Percentiles rank a stretch among this genome's conserved stretches.
phyloP scores from a whole-genome alignment of 2,797 vertebrate genomes.

The Takifugu rubripes region DNA sequence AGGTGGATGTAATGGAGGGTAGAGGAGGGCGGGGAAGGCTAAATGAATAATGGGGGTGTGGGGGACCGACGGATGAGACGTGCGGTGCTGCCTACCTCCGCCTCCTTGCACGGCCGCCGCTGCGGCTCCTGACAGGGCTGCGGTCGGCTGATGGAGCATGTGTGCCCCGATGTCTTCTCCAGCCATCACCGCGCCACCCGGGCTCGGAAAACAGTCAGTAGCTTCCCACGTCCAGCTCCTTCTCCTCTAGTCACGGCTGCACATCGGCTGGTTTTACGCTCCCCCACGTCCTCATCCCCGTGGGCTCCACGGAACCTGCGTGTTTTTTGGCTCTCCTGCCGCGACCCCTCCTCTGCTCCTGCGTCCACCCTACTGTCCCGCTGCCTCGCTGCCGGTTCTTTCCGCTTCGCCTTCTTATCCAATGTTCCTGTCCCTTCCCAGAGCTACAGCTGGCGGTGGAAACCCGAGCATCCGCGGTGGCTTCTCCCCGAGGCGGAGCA shows the following conservation, averaged over 20 bases:
- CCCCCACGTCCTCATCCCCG: slow-evolving; percentile 45
- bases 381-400: neutral
- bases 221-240: slow-evolving; percentile 6
- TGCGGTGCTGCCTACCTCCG: slow-evolving; percentile 54
- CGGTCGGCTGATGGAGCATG: slow-evolving; percentile 44
- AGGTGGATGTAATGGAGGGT: slow-evolving; percentile 43
- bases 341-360: slow-evolving; percentile 15
- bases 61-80: slow-evolving; percentile 40
- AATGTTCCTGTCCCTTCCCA: neutral
- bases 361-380: slow-evolving; percentile 3
- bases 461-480: slow-evolving; percentile 19
- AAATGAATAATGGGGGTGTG: slow-evolving; percentile 66
- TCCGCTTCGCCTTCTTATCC: neutral
- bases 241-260: slow-evolving; percentile 36
- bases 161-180: slow-evolving; percentile 64
- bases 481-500: slow-evolving; percentile 21
- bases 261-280: slow-evolving; percentile 37
- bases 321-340: slow-evolving; percentile 32
- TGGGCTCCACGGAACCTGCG: slow-evolving; percentile 38
- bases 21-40: slow-evolving; percentile 48
- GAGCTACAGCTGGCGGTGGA: neutral
- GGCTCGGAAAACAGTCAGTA: slow-evolving; percentile 39
- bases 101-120: slow-evolving; percentile 36
- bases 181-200: slow-evolving; percentile 77
- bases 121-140: slow-evolving; percentile 47